Percentiles rank a stretch among this genome's conserved stretches.
These are phyloP conservation scores for Parochlus steinenii DNA, from an alignment of 2,888 invertebrate species.

Conservation along the genomic window DNA sequence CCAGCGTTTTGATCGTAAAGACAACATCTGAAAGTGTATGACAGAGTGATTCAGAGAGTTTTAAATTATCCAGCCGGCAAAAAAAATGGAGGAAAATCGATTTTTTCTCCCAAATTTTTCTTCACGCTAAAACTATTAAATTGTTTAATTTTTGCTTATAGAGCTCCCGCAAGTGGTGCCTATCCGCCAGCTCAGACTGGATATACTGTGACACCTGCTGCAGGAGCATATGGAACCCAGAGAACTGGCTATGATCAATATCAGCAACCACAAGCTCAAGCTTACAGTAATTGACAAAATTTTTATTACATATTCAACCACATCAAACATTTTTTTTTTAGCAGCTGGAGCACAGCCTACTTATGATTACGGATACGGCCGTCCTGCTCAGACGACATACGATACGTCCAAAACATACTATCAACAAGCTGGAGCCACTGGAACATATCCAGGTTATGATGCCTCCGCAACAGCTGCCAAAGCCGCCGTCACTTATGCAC, in stretches of 20 bases:
- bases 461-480: slow-evolving; percentile 22
- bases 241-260: slow-evolving; percentile 70
- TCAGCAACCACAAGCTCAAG: slow-evolving; percentile 37
- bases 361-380: slow-evolving; percentile 53
- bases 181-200: slow-evolving; percentile 72
- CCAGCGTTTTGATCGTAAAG: too few relatives aligned
- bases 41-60: too few relatives aligned
- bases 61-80: too few relatives aligned
- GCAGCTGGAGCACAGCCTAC: slow-evolving; percentile 37
- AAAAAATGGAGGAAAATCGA: too few relatives aligned
- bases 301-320: background rate
- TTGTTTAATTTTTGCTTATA: slow-evolving; percentile 25
- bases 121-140: too few relatives aligned
- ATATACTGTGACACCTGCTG: slow-evolving; percentile 67
- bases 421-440: slow-evolving; percentile 54
- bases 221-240: slow-evolving; percentile 71
- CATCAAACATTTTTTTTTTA: slow-evolving; percentile 12
- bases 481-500: slow-evolving; percentile 31
- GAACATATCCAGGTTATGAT: slow-evolving; percentile 33
- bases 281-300: background rate
- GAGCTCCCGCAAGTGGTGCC: slow-evolving; percentile 58
- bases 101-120: too few relatives aligned
- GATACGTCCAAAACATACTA: slow-evolving; percentile 75
- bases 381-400: slow-evolving; percentile 50
- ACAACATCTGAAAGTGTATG: too few relatives aligned